phyloP scores from a whole-genome alignment of 2,797 vertebrate genomes.

The Siniperca obscura region DNA sequence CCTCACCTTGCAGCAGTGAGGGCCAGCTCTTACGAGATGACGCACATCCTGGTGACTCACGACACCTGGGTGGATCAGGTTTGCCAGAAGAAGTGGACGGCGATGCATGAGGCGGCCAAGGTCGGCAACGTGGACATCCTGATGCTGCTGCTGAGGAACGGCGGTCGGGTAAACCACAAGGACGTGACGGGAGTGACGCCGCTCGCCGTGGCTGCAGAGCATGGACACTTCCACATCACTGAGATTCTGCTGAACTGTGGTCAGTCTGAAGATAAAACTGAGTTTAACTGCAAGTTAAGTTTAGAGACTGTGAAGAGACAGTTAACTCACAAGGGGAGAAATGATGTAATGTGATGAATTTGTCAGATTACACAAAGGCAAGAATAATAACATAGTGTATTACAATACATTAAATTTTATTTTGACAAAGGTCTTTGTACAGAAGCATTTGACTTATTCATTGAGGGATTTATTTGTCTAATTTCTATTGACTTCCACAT shows the following conservation, averaged over 20 bases:
- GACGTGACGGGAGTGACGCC: slow-evolving; percentile 88
- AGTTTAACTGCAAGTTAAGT: background rate
- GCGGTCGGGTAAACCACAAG: slow-evolving; percentile 84
- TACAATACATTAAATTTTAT: background rate
- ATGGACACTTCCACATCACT: slow-evolving; percentile 85
- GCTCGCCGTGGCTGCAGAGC: slow-evolving; percentile 87
- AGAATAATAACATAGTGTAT: too few relatives aligned
- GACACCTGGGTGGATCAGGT: slow-evolving; percentile 88
- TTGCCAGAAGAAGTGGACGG: slow-evolving; percentile 87
- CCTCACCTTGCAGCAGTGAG: slow-evolving; percentile 79
- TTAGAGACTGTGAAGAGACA: background rate
- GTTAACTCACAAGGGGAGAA: background rate
- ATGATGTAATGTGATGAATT: too few relatives aligned
- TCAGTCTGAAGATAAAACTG: slow-evolving; percentile 60
- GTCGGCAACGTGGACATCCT: slow-evolving; percentile 85
- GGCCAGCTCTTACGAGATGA: slow-evolving; percentile 85
- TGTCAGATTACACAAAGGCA: too few relatives aligned
- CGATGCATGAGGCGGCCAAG: slow-evolving; percentile 91
- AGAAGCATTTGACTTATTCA: background rate
- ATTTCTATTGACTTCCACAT: background rate
- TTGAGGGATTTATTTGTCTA: background rate
- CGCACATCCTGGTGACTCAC: slow-evolving; percentile 81
- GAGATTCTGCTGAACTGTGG: slow-evolving; percentile 92
- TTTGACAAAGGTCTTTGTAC: background rate
- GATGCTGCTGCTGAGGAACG: slow-evolving; percentile 86